These are phyloP conservation scores for Diuraphis noxia DNA, from an alignment of 1,140 invertebrate species.

Conservation along the genomic window DNA sequence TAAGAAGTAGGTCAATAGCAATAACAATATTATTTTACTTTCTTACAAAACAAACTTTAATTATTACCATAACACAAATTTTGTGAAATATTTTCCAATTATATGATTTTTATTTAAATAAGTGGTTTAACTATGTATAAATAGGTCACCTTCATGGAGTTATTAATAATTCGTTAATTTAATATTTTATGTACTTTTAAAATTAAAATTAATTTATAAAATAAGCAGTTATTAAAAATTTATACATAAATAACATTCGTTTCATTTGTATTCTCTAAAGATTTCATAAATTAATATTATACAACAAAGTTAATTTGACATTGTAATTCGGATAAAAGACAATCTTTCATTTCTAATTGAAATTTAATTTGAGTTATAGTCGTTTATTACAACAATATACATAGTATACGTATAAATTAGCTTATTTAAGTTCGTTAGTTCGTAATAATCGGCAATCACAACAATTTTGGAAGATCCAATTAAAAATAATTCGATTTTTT, in stretches of 20 bases:
- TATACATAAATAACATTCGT: no score
- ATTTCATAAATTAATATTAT: no score
- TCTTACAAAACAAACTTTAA: neutral
- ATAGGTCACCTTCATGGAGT: neutral
- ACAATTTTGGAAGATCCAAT: neutral
- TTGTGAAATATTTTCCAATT: neutral
- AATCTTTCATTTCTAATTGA: no score
- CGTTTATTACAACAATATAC: no score
- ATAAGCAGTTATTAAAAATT: neutral
- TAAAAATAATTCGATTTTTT: neutral
- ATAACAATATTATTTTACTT: no score
- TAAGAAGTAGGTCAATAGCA: conserved; percentile 10
- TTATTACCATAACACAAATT: neutral
- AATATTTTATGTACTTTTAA: neutral
- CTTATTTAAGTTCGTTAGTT: neutral
- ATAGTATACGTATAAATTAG: neutral
- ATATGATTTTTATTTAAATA: neutral
- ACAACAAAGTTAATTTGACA: no score
- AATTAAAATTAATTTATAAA: neutral
- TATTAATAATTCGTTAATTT: neutral
- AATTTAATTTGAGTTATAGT: no score
- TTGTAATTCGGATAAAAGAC: no score
- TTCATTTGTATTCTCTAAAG: no score
- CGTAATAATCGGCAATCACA: neutral
- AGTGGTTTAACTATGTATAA: neutral